These are phyloP conservation scores for Cheumatopsyche charites DNA, from an alignment of 1,140 invertebrate species.

Conservation along the genomic window DNA sequence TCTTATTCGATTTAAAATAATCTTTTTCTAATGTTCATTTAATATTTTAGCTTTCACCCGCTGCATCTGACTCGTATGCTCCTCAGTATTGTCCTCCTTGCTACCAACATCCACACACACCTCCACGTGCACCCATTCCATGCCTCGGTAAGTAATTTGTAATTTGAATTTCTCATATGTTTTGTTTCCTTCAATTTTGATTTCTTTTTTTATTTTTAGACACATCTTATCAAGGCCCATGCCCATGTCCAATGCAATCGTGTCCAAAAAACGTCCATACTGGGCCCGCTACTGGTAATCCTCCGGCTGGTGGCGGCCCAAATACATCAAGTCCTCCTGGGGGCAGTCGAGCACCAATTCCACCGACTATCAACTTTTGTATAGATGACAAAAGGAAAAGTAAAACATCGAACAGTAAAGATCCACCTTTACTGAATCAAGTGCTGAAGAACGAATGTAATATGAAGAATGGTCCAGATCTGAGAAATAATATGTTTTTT, in stretches of 20 bases:
- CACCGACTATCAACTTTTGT: constrained; percentile 44
- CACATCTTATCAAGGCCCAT: constrained; percentile 67
- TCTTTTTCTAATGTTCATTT: neutral
- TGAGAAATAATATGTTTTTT: constrained; percentile 55
- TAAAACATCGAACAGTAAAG: constrained; percentile 33
- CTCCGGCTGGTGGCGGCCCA: constrained; percentile 61
- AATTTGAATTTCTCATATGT: neutral
- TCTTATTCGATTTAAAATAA: neutral
- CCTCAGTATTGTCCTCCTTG: constrained; percentile 46
- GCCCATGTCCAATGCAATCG: constrained; percentile 85
- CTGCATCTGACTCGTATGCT: constrained; percentile 43
- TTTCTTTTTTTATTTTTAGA: constrained; percentile 58
- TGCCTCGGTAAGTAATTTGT: constrained; percentile 39
- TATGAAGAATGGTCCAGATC: constrained; percentile 50
- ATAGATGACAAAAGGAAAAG: constrained; percentile 35
- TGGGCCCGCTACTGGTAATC: constrained; percentile 92
- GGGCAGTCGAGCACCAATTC: constrained; percentile 47
- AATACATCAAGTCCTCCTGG: constrained; percentile 41
- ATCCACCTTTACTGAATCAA: constrained; percentile 38
- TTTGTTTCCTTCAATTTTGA: neutral
- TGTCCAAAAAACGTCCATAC: constrained; percentile 97
- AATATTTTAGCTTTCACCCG: constrained; percentile 41
- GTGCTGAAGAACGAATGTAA: constrained; percentile 39
- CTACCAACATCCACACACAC: constrained; percentile 43
- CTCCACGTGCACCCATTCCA: constrained; percentile 40